Base-by-base conservation (phyloP, 2,113 vertebrate species). In the Melanostigma gelatinosum region DNA sequence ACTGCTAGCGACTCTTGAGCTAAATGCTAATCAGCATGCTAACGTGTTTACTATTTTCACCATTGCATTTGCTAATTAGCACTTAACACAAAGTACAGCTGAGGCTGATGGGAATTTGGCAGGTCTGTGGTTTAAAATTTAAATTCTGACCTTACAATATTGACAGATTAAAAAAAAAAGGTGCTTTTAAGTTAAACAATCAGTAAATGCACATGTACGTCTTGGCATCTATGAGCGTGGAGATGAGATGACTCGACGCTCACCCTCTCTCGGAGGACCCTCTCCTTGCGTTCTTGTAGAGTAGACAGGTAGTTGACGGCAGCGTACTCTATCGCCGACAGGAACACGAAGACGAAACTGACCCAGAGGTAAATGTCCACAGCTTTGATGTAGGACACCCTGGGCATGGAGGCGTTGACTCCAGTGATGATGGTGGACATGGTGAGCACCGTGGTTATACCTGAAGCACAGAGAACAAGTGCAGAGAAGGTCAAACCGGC, bases 361-460 rank as follows among this genome's bases (percentile, higher is more conserved):
- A 94, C 94, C 94, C 95, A 95, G 38, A 95, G 92, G 91, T 95
- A 95, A 80, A 95, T 95, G 75, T 96, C 97, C 93, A 98, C 97
- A 0, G 97, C 97, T 94, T 98, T 98, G 91, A 98, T 95, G 89
- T 96, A 95, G 57, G 95, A 96, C 24, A 95, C 94, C 70, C 94
- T 81, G 54, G 95, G 94, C 95, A 96, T 95, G 76, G 95, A 96
- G 69, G 95, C 95, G 34, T 95, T 95, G 58, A 95, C 94, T 24
- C 95, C 95, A 0, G 95, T 96, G 92, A 97, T 97, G 90, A 97
- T 97, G 89, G 96, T 97, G 80, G 96, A 96, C 96, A 96, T 97
- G 75, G 97, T 98, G 87, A 98, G 94, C 86, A 98, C 97, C 0
- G 97, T 98, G 18, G 96, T 98, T 89, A 98, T 99, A 10, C 97